These are phyloP conservation scores for Drosophila cyrtoloma DNA, from an alignment of 2,888 invertebrate species.

Conservation along the genomic window DNA sequence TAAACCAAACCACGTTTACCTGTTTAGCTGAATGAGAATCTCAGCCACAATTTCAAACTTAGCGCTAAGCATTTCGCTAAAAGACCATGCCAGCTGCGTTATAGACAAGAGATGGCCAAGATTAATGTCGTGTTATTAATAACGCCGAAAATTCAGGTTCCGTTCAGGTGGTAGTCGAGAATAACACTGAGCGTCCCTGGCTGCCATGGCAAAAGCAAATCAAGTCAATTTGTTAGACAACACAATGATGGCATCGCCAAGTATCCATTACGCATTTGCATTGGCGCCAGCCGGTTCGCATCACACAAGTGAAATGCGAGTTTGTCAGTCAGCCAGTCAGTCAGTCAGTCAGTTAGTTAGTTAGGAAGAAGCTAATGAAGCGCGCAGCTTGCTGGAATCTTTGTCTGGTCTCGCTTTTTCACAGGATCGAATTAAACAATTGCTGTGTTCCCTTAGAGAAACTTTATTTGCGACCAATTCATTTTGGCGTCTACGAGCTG, in stretches of 20 bases:
- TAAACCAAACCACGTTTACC: slow-evolving; percentile 35
- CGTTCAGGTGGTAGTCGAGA: slow-evolving; percentile 50
- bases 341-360: slow-evolving; percentile 1
- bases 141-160: slow-evolving; percentile 41
- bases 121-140: slow-evolving; percentile 75
- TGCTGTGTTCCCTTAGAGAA: slow-evolving; percentile 27
- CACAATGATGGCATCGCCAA: slow-evolving; percentile 46
- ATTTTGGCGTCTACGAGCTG: slow-evolving; percentile 12
- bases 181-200: background rate
- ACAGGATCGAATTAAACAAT: slow-evolving; percentile 54
- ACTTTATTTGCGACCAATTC: slow-evolving; percentile 42
- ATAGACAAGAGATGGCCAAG: slow-evolving; percentile 46
- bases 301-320: slow-evolving; percentile 8
- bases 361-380: slow-evolving; percentile 61
- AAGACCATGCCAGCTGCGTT: slow-evolving; percentile 58
- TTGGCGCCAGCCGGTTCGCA: slow-evolving; percentile 45
- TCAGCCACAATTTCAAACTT: slow-evolving; percentile 63
- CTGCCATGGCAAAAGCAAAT: slow-evolving; percentile 49
- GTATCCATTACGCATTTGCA: slow-evolving; percentile 77
- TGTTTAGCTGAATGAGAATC: slow-evolving; percentile 53
- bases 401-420: slow-evolving; percentile 16
- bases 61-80: slow-evolving; percentile 67
- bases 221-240: slow-evolving; percentile 71
- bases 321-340: slow-evolving; percentile 8
- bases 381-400: slow-evolving; percentile 37